Percentiles rank a stretch among this genome's conserved stretches.
phyloP scores from a whole-genome alignment of 2,888 invertebrate species.

The Oasisia sp. region DNA sequence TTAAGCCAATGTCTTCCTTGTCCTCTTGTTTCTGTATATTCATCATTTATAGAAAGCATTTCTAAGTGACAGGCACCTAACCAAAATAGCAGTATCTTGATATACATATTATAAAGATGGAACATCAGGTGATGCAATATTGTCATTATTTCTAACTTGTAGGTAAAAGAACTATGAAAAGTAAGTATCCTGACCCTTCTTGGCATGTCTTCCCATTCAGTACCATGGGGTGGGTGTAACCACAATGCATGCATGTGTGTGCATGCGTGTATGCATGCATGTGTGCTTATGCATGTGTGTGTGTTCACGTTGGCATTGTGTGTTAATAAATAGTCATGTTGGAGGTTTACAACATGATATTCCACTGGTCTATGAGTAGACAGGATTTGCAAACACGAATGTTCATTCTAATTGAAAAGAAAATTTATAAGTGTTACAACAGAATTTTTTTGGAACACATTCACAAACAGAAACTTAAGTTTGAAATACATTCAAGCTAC shows the following conservation, averaged over 20 bases:
- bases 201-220: background rate
- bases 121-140: background rate
- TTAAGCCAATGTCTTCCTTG: too few species aligned
- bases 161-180: conserved; percentile 10
- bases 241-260: background rate
- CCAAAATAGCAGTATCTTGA: background rate
- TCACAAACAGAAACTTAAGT: too few species aligned
- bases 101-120: background rate
- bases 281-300: background rate
- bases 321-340: background rate
- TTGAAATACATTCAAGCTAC: too few species aligned
- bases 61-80: background rate
- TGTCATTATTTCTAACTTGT: background rate
- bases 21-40: too few species aligned
- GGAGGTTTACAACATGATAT: background rate
- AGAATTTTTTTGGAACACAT: too few species aligned
- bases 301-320: background rate
- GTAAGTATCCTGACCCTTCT: background rate
- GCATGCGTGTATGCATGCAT: background rate
- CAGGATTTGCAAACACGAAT: too few species aligned
- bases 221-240: background rate
- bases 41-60: background rate
- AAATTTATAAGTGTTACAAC: too few species aligned
- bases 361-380: background rate
- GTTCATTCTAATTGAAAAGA: too few species aligned